Evolutionary conservation across 2,113 vertebrate genomes (phyloP), one percentile per base, ranked within the genome.

Genomic region (Nipponia nippon): DNA sequence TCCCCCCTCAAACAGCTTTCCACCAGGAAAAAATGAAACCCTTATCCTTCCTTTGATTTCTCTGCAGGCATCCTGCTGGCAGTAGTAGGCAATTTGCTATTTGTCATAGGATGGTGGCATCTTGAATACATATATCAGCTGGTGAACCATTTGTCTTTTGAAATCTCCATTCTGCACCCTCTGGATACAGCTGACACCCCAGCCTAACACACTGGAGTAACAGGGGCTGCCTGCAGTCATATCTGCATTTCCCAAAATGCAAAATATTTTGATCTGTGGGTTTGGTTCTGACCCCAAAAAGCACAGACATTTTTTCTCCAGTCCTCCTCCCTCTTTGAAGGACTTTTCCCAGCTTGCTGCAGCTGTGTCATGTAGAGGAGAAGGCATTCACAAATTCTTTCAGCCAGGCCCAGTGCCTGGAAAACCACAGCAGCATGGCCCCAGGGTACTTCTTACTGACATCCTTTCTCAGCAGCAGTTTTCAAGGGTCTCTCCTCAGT

Each of bases 261-360:
- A 2, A 61, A 92, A 47, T 80, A 52, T 50, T 90, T 72, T n/a
- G 36, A 73, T 61, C 25, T 73, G 17, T 38, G 46, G 42, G 50
- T 15, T 67, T 76, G 32, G 29, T 91, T 83, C 47, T 52, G 58
- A 81, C 26, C 8, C 25, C 38, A 29, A 86, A 49, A 58, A 2
- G 4, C 32, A 22, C 7, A 56, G 40, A 36, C 4, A 5, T 34
- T 79, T 61, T 13, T 8, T 0, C 5, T 14, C 16, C 5, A 13
- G 3, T 67, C 55, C 25, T 61, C 20, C 20, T 71, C 11, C 13
- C n/a, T 9, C 9, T 73, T 55, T 36, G 53, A 71, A 90, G 47
- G 79, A 76, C 44, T 36, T 16, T 81, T 40, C 61, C 42, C 42
- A 72, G 25, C 29, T 89, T 79, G 13, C 46, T 59, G 23, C 1